Conservation (phyloP, 2,113 vertebrate species). For the Sula dactylatra region DNA sequence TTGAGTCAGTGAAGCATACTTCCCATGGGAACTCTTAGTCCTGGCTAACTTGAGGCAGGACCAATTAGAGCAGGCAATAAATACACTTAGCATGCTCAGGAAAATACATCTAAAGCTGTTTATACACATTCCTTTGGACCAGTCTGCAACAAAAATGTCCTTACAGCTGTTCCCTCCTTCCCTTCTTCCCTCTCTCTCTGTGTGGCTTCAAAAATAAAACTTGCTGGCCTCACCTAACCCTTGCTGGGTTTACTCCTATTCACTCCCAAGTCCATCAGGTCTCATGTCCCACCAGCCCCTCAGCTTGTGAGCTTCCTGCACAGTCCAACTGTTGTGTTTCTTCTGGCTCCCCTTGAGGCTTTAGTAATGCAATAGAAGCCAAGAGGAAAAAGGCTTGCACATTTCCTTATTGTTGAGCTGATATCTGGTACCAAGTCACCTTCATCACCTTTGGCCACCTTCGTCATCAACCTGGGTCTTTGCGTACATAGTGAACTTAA, state of each 20-base stretch:
- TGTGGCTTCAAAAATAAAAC: neutral
- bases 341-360: neutral
- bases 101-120: slow-evolving; percentile 64
- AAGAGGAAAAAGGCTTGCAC: neutral
- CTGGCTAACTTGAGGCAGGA: slow-evolving; percentile 46
- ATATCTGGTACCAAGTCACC: neutral
- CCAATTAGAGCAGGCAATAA: slow-evolving; percentile 55
- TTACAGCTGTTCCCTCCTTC: slow-evolving; percentile 41
- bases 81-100: slow-evolving; percentile 51
- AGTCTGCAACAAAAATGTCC: slow-evolving; percentile 51
- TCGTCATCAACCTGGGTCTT: neutral
- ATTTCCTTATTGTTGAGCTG: neutral
- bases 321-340: neutral
- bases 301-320: neutral
- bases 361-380: neutral
- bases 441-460: neutral
- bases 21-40: slow-evolving; percentile 55
- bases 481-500: neutral
- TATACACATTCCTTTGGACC: slow-evolving; percentile 54
- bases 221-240: slow-evolving; percentile 30
- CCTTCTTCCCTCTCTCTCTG: neutral
- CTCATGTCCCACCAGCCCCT: neutral
- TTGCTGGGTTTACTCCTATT: neutral
- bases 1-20: slow-evolving; percentile 36
- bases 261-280: neutral